Conservation (phyloP, 2,113 vertebrate species). For the Equus przewalskii region DNA sequence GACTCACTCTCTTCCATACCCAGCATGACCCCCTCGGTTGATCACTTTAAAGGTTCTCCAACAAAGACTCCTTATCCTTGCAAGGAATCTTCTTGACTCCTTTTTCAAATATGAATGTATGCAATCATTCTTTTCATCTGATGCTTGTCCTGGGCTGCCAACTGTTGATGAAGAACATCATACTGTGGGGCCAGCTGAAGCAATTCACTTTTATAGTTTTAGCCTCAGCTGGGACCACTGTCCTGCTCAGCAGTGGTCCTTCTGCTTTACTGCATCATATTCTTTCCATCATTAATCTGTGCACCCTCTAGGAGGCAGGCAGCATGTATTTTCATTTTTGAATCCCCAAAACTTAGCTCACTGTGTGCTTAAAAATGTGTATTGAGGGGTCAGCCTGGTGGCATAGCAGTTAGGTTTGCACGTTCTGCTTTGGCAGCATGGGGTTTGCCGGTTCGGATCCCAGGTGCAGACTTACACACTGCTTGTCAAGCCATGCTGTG, state of each 20-base stretch:
- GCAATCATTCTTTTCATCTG: background rate
- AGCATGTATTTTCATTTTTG: background rate
- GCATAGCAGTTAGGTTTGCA: no score
- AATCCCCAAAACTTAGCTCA: background rate
- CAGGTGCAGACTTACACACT: no score
- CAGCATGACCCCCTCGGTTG: accelerated
- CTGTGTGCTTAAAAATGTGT: background rate
- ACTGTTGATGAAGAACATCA: accelerated
- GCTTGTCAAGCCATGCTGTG: no score
- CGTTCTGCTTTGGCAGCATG: no score
- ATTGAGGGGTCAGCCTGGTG: no score
- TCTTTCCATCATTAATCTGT: no score
- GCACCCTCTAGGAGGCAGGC: accelerated
- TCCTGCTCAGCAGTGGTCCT: no score
- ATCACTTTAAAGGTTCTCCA: background rate
- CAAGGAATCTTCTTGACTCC: background rate
- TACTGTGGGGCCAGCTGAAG: accelerated
- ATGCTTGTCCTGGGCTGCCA: accelerated
- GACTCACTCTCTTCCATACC: background rate
- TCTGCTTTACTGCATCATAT: no score
- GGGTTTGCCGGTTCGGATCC: no score
- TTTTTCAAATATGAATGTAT: background rate
- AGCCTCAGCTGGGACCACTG: background rate
- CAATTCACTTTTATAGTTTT: background rate
- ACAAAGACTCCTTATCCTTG: background rate